phyloP scores from a whole-genome alignment of 2,113 vertebrate species.

The Zosterops hypoxanthus region DNA sequence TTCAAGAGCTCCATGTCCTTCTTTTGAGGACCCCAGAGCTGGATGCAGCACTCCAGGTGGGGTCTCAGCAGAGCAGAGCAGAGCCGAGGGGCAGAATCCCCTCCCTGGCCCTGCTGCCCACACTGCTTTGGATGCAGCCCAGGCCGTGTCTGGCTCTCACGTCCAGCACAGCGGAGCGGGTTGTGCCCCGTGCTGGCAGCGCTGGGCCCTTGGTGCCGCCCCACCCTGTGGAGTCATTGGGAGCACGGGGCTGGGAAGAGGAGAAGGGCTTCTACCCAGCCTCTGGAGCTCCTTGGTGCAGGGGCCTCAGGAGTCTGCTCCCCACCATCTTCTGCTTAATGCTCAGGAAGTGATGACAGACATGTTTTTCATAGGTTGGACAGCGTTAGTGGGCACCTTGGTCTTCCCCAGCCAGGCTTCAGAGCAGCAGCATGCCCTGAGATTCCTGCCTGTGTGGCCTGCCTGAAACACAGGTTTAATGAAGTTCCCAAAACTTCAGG shows the following conservation, averaged over 20 bases:
- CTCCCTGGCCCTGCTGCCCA: not conserved
- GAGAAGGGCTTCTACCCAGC: no score
- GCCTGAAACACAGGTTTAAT: fast-evolving
- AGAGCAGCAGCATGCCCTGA: not conserved
- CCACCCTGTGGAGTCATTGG: no score
- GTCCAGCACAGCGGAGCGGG: fast-evolving
- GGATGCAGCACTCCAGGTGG: not conserved
- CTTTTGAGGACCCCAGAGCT: not conserved
- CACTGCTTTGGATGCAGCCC: not conserved
- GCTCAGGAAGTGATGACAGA: fast-evolving
- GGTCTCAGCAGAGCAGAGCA: not conserved
- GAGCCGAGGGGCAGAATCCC: not conserved
- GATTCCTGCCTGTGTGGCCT: fast-evolving
- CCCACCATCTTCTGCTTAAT: fast-evolving
- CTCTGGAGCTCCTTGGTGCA: not conserved
- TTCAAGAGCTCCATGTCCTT: no score
- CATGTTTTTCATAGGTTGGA: fast-evolving
- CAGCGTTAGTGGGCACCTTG: fast-evolving
- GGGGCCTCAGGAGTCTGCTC: fast-evolving
- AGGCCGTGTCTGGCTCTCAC: not conserved
- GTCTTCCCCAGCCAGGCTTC: fast-evolving
- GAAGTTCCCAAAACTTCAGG: not conserved
- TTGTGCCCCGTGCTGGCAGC: not conserved
- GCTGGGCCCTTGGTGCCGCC: fast-evolving
- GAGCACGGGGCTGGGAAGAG: not conserved